phyloP scores from a whole-genome alignment of 1,140 invertebrate genomes.

The Listronotus bonariensis region DNA sequence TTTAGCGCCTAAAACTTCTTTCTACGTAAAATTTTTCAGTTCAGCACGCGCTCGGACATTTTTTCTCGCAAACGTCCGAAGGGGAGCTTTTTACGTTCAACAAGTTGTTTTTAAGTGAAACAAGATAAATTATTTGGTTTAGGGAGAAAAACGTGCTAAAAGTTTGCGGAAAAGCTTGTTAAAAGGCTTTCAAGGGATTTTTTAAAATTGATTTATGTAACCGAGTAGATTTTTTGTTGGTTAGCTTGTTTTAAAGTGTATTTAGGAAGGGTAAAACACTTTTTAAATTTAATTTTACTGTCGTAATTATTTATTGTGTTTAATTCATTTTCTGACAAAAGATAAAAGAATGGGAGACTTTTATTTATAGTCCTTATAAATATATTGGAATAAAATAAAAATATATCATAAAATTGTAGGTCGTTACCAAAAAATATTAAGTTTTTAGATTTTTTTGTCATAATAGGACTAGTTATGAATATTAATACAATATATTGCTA shows the following conservation, averaged over 20 bases:
- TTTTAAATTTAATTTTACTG: no score
- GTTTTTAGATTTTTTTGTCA: no score
- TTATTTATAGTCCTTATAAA: no score
- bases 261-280: background rate
- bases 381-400: no score
- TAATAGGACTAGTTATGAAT: no score
- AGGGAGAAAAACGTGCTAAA: conserved; percentile 27
- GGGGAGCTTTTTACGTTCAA: conserved; percentile 13
- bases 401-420: no score
- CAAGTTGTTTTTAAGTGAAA: conserved; percentile 25
- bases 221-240: background rate
- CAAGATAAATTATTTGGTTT: conserved; percentile 18
- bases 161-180: conserved; percentile 28
- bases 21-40: conserved; percentile 16
- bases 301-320: no score
- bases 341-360: no score
- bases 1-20: conserved; percentile 21
- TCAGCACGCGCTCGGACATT: conserved; percentile 2
- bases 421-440: no score
- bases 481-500: no score
- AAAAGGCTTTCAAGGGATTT: conserved; percentile 24
- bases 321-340: no score
- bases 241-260: background rate
- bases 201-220: conserved; percentile 13
- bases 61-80: background rate